Percentiles rank a stretch among this genome's conserved stretches.
These are phyloP conservation scores for Dichetophora obliterata DNA, from an alignment of 2,888 invertebrate genomes.

Conservation along the genomic window DNA sequence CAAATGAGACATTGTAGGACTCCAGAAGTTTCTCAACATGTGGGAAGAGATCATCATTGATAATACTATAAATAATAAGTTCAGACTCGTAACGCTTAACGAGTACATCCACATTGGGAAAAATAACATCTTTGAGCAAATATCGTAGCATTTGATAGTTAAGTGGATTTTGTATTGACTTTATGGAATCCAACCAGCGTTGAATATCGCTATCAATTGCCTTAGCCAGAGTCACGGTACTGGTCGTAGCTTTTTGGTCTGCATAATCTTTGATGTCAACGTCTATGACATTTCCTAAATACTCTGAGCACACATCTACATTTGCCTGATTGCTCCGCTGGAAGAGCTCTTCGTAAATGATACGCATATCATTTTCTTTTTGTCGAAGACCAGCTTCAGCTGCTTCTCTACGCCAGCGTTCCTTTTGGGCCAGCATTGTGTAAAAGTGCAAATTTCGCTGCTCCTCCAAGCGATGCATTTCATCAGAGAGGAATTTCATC, in stretches of 20 bases:
- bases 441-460: constrained; percentile 85
- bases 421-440: constrained; percentile 82
- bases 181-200: constrained; percentile 56
- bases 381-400: constrained; percentile 85
- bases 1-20: constrained; percentile 53
- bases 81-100: constrained; percentile 50
- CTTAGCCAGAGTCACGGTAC: constrained; percentile 72
- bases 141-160: constrained; percentile 53
- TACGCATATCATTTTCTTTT: constrained; percentile 78
- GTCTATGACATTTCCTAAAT: constrained; percentile 75
- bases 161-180: constrained; percentile 55
- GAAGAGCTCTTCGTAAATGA: constrained; percentile 86
- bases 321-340: constrained; percentile 72
- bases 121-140: constrained; percentile 52
- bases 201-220: constrained; percentile 72
- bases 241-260: constrained; percentile 72
- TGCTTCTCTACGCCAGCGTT: constrained; percentile 82
- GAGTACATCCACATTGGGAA: constrained; percentile 51
- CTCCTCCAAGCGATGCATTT: constrained; percentile 80
- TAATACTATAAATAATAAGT: constrained; percentile 50
- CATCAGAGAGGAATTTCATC: constrained; percentile 82
- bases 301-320: constrained; percentile 75
- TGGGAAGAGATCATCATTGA: constrained; percentile 68
- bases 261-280: constrained; percentile 74
- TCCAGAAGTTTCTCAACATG: constrained; percentile 69